Base-by-base conservation (phyloP, 1,140 invertebrate genomes). In the Drosophila subobscura region DNA sequence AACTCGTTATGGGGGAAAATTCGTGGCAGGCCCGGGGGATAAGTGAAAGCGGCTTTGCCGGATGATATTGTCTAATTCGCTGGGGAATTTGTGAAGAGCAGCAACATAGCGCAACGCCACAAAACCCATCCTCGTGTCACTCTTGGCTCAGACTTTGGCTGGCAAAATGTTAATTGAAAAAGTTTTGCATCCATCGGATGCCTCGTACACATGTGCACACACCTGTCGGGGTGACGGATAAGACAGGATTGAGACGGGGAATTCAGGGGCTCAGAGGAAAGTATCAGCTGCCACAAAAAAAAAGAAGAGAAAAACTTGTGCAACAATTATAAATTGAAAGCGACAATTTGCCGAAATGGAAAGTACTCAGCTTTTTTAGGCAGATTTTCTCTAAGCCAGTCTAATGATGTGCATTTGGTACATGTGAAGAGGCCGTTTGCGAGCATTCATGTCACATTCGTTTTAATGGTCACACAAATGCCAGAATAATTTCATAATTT, bases 141-240 rank as follows among this genome's bases (percentile, higher is more conserved):
- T 68, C 65, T 68, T 25, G 64, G 63, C 64, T 44, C 67, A 72
- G 67, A 72, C 70, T 50, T 50, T 42, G 41, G 49, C 65, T 77
- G 77, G 83, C 71, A 88, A 83, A 37, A 79, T 88, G 83, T 88
- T 88, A 88, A 88, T 88, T 88, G 83, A 88, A 88, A 88, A 88
- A 88, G 75, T 88, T 88, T 88, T 66, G 54, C 71, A 76, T 83
- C 75, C 59, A 66, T 37, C 33, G 33, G 33, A 12, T 37, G 33
- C 57, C 45, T 46, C 49, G 40, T 40, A 27, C 74, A 78, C 70
- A 75, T 71, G 74, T 83, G 71, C 65, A 59, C 79, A 77, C 70
- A 16, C 12, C 50, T 50, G 33, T 64, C 49, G 60, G 68, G 49
- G 37, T 78, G 79, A 83, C 54, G 67, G 58, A 52, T 68, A 72